These are phyloP conservation scores for Kryphioiulus occultus DNA, from an alignment of 2,888 invertebrate genomes.

Conservation along the genomic window DNA sequence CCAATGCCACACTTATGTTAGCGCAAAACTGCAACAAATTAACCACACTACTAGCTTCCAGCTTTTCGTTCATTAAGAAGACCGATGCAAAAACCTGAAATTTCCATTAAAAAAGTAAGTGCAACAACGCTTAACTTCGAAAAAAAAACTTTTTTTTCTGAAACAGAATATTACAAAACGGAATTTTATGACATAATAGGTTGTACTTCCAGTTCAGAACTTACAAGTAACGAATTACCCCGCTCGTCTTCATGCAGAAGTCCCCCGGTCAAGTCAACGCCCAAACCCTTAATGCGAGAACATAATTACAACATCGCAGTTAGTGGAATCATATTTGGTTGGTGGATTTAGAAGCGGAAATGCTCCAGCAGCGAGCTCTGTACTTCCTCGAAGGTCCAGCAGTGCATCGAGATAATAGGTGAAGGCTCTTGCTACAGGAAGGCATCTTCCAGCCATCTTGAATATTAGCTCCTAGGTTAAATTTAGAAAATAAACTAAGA, in stretches of 20 bases:
- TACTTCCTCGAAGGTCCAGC: background rate
- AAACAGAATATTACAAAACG: conserved; percentile 26
- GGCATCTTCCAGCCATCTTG: background rate
- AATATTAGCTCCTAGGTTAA: conserved; percentile 7
- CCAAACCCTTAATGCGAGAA: conserved; percentile 11
- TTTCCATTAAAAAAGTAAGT: background rate
- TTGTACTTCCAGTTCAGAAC: background rate
- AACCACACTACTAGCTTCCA: no score
- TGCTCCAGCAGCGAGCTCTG: background rate
- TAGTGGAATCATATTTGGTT: conserved; percentile 30
- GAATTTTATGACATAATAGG: background rate
- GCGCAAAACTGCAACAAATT: no score
- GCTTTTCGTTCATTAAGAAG: no score
- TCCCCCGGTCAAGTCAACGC: background rate
- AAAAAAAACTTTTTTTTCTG: background rate
- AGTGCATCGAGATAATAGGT: background rate
- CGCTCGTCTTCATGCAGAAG: background rate
- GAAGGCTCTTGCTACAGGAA: background rate
- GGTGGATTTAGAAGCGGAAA: background rate
- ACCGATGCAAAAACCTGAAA: no score
- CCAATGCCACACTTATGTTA: no score
- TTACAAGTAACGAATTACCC: background rate
- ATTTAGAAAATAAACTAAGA: background rate
- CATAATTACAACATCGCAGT: conserved; percentile 26
- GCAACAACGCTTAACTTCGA: background rate